These are phyloP conservation scores for Palaemon carinicauda DNA, from an alignment of 1,140 invertebrate genomes.

Conservation along the genomic window DNA sequence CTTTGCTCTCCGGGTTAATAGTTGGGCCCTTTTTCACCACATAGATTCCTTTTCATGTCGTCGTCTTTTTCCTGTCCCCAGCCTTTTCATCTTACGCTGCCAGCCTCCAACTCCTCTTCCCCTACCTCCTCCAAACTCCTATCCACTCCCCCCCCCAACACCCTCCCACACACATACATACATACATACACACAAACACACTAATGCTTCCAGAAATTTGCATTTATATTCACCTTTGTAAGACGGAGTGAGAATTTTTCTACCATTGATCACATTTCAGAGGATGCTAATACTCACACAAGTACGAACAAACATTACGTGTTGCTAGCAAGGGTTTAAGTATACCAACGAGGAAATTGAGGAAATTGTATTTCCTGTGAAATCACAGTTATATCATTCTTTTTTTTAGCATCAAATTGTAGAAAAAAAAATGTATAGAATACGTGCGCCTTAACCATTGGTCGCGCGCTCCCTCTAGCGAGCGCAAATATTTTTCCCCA, in stretches of 20 bases:
- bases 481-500: too few relatives aligned
- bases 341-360: too few relatives aligned
- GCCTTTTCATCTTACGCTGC: constrained; percentile 52
- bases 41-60: constrained; percentile 52
- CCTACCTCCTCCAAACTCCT: too few relatives aligned
- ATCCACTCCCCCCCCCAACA: too few relatives aligned
- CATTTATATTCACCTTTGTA: constrained; percentile 54
- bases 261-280: constrained; percentile 25
- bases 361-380: too few relatives aligned
- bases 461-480: too few relatives aligned
- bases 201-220: constrained; percentile 49
- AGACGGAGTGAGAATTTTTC: constrained; percentile 33
- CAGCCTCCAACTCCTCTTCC: neutral
- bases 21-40: constrained; percentile 45
- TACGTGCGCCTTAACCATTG: too few relatives aligned
- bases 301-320: neutral
- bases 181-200: neutral
- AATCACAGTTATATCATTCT: too few relatives aligned
- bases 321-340: too few relatives aligned
- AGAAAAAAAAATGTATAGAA: too few relatives aligned
- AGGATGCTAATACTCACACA: neutral
- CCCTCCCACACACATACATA: too few relatives aligned
- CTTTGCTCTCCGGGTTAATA: constrained; percentile 52
- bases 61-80: constrained; percentile 42
- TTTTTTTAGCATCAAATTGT: too few relatives aligned